These are phyloP conservation scores for Chelonoidis abingdonii DNA, from an alignment of 2,113 vertebrate species.

Conservation along the genomic window DNA sequence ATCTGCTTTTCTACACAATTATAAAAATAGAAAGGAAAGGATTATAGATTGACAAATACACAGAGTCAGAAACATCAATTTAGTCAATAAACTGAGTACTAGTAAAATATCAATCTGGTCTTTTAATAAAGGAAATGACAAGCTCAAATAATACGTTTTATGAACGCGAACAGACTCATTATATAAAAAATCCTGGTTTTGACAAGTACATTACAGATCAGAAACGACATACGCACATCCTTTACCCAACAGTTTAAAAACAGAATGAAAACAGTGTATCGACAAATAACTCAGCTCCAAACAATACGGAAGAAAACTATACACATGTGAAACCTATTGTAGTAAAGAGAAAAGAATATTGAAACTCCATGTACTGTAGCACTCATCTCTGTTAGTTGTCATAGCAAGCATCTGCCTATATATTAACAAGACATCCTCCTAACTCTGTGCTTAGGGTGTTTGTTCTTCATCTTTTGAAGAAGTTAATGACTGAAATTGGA, in stretches of 20 bases:
- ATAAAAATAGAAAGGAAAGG: background rate
- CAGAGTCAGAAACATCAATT: slow-evolving; percentile 26
- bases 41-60: slow-evolving; percentile 9
- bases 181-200: slow-evolving; percentile 17
- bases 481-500: background rate
- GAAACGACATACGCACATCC: background rate
- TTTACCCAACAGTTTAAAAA: slow-evolving; percentile 13
- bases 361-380: background rate
- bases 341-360: slow-evolving; percentile 24
- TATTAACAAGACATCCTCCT: background rate
- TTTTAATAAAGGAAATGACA: slow-evolving; percentile 29
- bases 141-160: slow-evolving; percentile 26
- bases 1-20: background rate
- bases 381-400: slow-evolving; percentile 39
- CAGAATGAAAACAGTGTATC: slow-evolving; percentile 10
- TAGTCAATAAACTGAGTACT: background rate
- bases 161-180: background rate
- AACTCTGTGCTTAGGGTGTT: background rate
- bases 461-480: background rate
- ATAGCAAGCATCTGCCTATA: slow-evolving; percentile 36
- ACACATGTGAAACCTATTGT: background rate
- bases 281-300: slow-evolving; percentile 19
- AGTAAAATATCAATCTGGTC: background rate
- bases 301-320: slow-evolving; percentile 24
- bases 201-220: slow-evolving; percentile 13